Base-by-base conservation (phyloP, 1,140 invertebrate genomes). In the Caerostris extrusa region DNA sequence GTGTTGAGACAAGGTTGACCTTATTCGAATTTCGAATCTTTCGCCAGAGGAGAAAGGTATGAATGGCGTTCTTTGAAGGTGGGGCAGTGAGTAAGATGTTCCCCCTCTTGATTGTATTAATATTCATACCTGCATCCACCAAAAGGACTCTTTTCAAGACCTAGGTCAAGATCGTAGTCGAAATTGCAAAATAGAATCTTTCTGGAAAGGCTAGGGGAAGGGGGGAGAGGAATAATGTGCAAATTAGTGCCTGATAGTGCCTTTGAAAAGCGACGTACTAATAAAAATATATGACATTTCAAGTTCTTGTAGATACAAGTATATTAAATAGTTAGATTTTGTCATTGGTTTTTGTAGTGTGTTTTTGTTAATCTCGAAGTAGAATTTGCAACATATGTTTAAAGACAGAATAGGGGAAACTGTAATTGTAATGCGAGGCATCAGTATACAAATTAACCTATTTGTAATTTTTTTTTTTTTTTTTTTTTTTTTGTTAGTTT, bases 81-180 rank as follows among this genome's bases (percentile, higher is more conserved):
- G 86, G 86, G 86, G 86, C 86, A 87, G 57, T n/a, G 56, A 85
- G 83, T 60, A 85, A 85, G 83, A 58, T 88, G 86, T 85, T 56
- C 71, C 50, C 56, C 55, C 61, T 17, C 7, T 34, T 60, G 0
- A 7, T 4, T 17, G 12, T 34, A 88, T 88, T 88, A 88, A 88
- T 88, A 88, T 88, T 88, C 86, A 88, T 88, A 88, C 86, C 60
- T 64, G 60, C 82, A 85, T n/a, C 7, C 82, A 58, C 17, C 55
- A 19, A n/a, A n/a, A 61, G 53, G 86, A 61, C 17, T 56, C 50
- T 67, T 67, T 88, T 67, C 58, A 88, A 88, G 86, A 67, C 50
- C 61, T 64, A 67, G 86, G 86, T 88, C 86, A 88, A 88, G 86
- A 64, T 53, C 86, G 58, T 17, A 85, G 8, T n/a, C 50, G 61